Conservation (phyloP, 2,113 vertebrate species). For the Myotis lucifugus region DNA sequence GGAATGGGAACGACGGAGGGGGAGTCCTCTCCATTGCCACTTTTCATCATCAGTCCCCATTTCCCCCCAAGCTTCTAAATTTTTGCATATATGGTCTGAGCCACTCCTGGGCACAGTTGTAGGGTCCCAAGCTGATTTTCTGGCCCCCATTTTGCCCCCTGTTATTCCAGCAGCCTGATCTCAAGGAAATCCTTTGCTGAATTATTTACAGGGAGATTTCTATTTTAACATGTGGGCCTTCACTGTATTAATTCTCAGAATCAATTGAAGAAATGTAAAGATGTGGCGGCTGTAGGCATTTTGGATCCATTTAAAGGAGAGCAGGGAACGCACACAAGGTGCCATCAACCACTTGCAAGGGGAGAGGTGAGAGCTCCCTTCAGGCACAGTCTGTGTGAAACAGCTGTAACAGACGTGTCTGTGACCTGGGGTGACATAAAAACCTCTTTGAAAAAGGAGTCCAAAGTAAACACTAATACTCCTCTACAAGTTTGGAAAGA, state of each 20-base stretch:
- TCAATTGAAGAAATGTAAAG: not conserved
- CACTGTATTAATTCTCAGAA: not conserved
- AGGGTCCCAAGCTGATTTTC: not conserved
- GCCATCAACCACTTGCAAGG: not conserved
- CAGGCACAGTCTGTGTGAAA: not conserved
- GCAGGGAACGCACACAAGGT: rapidly evolving
- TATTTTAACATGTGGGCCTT: not conserved
- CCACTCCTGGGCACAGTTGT: not conserved
- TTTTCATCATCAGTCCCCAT: not conserved
- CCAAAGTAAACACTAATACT: not conserved
- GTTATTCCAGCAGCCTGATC: not conserved
- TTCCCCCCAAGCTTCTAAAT: not conserved
- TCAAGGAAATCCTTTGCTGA: not conserved
- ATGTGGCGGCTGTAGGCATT: not conserved
- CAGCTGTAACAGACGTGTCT: not conserved
- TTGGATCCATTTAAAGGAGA: not conserved
- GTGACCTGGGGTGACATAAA: not conserved
- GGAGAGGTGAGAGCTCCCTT: rapidly evolving
- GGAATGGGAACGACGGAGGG: rapidly evolving
- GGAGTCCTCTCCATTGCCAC: rapidly evolving
- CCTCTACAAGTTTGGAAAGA: not conserved
- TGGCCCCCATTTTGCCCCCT: not conserved
- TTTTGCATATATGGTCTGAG: not conserved
- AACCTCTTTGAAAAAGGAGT: not conserved
- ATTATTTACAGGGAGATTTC: not conserved